Percentiles rank a stretch among this genome's conserved stretches.
Conservation (phyloP, 2,797 vertebrate genomes). For the Emydoidea blandingii region DNA sequence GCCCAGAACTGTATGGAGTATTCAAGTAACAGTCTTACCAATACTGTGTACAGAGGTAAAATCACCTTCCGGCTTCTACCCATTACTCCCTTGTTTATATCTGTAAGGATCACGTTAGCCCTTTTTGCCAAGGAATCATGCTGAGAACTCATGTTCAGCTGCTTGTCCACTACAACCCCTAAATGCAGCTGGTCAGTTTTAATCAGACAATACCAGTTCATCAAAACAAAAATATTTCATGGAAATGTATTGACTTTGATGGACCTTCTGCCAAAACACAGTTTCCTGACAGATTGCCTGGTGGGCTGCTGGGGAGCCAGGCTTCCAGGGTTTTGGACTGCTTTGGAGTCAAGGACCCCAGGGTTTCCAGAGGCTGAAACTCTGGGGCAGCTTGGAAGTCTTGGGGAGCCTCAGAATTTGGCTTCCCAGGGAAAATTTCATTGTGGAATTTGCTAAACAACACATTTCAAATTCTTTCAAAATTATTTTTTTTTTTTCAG, state of each 20-base stretch:
- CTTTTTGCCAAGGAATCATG: background rate
- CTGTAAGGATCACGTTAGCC: background rate
- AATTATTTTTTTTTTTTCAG: background rate
- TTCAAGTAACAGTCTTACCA: background rate
- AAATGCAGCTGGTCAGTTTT: background rate
- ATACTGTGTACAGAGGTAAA: background rate
- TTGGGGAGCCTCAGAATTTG: background rate
- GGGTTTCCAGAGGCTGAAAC: no score
- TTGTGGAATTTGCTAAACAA: background rate
- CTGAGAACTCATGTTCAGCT: background rate
- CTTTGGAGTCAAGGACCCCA: no score
- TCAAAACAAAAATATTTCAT: background rate
- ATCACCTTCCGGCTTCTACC: background rate
- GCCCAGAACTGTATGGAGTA: background rate
- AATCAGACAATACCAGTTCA: background rate
- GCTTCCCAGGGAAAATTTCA: background rate
- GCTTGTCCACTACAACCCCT: background rate
- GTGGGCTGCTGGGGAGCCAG: background rate
- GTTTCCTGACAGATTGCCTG: background rate
- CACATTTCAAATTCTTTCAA: background rate
- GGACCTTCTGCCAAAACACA: background rate
- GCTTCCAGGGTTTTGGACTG: background rate
- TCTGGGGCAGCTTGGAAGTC: no score
- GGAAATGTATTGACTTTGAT: background rate
- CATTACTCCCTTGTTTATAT: background rate